Percentiles rank a stretch among this genome's conserved stretches.
phyloP scores from a whole-genome alignment of 2,113 vertebrate genomes.

The Dasyprocta punctata region DNA sequence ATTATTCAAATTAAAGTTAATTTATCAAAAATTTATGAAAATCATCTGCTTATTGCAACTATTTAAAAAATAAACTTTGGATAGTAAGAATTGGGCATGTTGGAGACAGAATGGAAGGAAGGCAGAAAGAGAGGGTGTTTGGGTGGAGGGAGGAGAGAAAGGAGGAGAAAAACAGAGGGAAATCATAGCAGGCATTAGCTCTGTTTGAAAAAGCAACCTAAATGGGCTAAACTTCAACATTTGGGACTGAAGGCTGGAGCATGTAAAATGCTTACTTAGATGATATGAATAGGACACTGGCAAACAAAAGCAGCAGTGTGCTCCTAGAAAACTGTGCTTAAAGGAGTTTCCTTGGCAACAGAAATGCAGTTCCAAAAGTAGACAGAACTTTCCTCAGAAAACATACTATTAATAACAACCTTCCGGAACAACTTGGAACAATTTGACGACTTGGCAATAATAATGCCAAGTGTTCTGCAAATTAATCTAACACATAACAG shows the following conservation, averaged over 20 bases:
- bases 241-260: constrained; percentile 85
- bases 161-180: neutral
- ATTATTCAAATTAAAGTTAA: constrained; percentile 88
- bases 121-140: neutral
- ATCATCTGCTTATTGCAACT: constrained; percentile 69
- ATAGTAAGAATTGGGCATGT: neutral
- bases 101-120: constrained; percentile 45
- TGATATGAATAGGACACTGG: constrained; percentile 89
- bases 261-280: constrained; percentile 88
- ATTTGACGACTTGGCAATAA: constrained; percentile 93
- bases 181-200: constrained; percentile 73
- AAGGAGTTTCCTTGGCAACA: constrained; percentile 92
- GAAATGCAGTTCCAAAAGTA: constrained; percentile 93
- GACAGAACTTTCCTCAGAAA: constrained; percentile 93
- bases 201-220: constrained; percentile 78
- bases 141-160: neutral
- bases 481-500: constrained; percentile 89
- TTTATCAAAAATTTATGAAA: constrained; percentile 85
- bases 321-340: constrained; percentile 91
- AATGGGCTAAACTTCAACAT: constrained; percentile 83
- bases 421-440: constrained; percentile 94
- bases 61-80: constrained; percentile 78
- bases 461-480: constrained; percentile 92
- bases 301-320: constrained; percentile 92
- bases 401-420: constrained; percentile 94